A percentile compares a stretch with the other conserved stretches of the same genome.
Evolutionary conservation across 2,888 invertebrate species (phyloP).

Genomic region (Drosophila meridiana): DNA sequence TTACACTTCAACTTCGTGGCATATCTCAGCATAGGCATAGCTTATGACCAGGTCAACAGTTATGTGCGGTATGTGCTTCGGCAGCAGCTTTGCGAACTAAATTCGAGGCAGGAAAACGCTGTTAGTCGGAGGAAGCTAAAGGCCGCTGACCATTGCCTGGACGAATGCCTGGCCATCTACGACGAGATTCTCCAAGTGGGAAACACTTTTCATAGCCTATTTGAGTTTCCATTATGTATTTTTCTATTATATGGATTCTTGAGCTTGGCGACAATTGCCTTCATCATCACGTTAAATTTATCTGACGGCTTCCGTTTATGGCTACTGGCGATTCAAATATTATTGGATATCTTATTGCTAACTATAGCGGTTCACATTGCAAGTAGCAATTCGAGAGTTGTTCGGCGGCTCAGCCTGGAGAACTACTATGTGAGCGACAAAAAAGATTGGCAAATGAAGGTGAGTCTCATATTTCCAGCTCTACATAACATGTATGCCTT

Average conservation of each 20-base stretch:
- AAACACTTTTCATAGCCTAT: slow-evolving; percentile 46
- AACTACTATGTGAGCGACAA: slow-evolving; percentile 47
- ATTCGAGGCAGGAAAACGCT: slow-evolving; percentile 1
- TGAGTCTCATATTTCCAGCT: slow-evolving; percentile 11
- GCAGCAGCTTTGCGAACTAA: slow-evolving; percentile 34
- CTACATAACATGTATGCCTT: too few species aligned
- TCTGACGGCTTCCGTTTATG: background rate
- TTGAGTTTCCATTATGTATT: slow-evolving; percentile 52
- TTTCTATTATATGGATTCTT: slow-evolving; percentile 39
- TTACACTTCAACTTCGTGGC: slow-evolving; percentile 55
- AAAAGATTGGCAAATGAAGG: slow-evolving; percentile 55
- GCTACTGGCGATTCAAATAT: slow-evolving; percentile 23
- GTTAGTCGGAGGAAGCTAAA: slow-evolving; percentile 16
- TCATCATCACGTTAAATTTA: slow-evolving; percentile 8
- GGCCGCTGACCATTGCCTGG: slow-evolving; percentile 30
- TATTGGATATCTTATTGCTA: slow-evolving; percentile 56
- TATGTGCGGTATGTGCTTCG: slow-evolving; percentile 51
- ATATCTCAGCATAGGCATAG: slow-evolving; percentile 56
- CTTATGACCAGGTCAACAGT: slow-evolving; percentile 55
- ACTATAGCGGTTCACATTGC: slow-evolving; percentile 59
- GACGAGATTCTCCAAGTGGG: slow-evolving; percentile 52
- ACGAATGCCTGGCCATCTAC: slow-evolving; percentile 59
- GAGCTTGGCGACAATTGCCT: slow-evolving; percentile 33
- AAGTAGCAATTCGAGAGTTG: slow-evolving; percentile 38
- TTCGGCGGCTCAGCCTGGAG: slow-evolving; percentile 58